Conservation (phyloP, 2,797 vertebrate species). For the Chiroxiphia lanceolata region DNA sequence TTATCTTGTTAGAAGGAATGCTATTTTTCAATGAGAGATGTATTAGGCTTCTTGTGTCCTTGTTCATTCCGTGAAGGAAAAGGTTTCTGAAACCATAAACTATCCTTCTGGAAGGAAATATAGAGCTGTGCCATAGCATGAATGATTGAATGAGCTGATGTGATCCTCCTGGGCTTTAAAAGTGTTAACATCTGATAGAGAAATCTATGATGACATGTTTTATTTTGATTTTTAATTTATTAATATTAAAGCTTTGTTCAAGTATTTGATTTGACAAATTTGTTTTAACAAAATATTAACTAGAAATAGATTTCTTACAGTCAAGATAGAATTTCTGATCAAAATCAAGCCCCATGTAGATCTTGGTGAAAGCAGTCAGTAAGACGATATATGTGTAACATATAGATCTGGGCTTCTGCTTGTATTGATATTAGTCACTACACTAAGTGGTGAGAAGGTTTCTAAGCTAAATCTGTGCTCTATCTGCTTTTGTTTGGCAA, state of each 20-base stretch:
- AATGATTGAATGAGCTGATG: background rate
- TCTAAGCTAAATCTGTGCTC: background rate
- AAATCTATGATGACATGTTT: background rate
- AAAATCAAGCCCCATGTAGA: background rate
- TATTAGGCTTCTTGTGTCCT: background rate
- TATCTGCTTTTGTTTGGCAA: background rate
- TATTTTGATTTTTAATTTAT: background rate
- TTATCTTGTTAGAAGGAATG: background rate
- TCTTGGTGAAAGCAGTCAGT: background rate
- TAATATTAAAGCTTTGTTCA: background rate
- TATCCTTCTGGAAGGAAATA: constrained; percentile 1
- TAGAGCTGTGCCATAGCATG: background rate
- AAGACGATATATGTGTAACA: background rate
- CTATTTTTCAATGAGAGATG: background rate
- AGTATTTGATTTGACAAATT: background rate
- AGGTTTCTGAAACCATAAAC: constrained; percentile 18
- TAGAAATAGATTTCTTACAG: background rate
- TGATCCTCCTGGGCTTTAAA: background rate
- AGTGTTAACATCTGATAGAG: background rate
- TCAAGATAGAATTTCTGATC: background rate
- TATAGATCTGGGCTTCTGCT: background rate
- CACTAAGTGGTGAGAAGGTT: background rate
- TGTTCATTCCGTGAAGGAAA: constrained; percentile 12
- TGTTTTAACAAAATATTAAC: background rate
- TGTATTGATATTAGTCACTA: fast-evolving